These are phyloP conservation scores for Phocoena phocoena DNA, from an alignment of 2,113 vertebrate species.

Conservation along the genomic window DNA sequence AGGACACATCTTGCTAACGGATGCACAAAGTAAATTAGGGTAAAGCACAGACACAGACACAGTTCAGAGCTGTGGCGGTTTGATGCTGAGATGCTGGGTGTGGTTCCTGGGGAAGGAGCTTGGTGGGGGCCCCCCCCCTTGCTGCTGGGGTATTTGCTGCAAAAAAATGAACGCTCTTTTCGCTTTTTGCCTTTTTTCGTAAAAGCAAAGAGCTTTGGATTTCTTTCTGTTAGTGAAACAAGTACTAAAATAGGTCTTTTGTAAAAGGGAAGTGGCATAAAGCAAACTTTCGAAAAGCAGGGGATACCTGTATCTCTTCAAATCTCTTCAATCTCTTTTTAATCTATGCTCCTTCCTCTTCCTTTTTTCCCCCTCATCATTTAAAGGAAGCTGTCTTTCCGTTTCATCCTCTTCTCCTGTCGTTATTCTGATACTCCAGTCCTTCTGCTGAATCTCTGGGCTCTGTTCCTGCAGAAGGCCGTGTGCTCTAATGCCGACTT, in stretches of 20 bases:
- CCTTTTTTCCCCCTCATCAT: neutral
- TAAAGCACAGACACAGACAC: neutral
- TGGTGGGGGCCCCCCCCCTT: neutral
- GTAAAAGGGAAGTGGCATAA: neutral
- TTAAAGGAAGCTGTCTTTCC: neutral
- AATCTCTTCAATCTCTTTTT: neutral
- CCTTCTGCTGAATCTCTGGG: neutral
- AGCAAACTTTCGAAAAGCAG: neutral
- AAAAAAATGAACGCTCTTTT: neutral
- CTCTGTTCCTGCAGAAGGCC: neutral
- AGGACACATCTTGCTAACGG: neutral
- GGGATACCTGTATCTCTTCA: neutral
- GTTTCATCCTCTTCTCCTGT: neutral
- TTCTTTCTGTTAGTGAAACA: neutral
- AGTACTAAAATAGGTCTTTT: neutral
- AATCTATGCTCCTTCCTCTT: neutral
- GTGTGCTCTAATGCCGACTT: fast-evolving
- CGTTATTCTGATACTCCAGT: neutral
- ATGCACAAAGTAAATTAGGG: neutral
- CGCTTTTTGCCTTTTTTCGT: neutral
- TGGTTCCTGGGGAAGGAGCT: neutral
- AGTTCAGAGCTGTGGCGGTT: neutral
- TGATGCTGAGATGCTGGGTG: neutral
- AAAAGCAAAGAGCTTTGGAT: neutral
- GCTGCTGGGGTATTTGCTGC: neutral